Evolutionary conservation across 2,797 vertebrate genomes (phyloP).

Genomic region (Phrynocephalus vlangalii): DNA sequence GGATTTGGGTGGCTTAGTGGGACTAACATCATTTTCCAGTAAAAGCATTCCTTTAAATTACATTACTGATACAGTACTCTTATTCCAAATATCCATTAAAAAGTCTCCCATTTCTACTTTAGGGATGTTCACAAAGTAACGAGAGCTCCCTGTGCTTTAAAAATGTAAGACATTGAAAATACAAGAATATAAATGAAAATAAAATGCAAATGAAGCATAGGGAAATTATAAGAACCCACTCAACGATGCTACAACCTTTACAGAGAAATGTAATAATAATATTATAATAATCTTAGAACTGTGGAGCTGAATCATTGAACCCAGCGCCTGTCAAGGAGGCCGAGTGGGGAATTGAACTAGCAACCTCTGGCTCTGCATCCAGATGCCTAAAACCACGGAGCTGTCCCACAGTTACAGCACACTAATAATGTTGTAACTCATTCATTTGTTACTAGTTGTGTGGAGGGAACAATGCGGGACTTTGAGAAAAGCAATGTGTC

Average conservation of each 20-base stretch:
- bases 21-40: background rate
- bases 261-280: background rate
- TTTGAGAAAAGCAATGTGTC: background rate
- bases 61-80: background rate
- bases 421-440: background rate
- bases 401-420: background rate
- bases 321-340: no score
- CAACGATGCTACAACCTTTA: background rate
- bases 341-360: no score
- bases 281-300: no score
- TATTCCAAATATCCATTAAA: constrained; percentile 8
- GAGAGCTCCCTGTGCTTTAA: background rate
- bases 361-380: no score
- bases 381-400: no score
- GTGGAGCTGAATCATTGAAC: no score
- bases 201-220: background rate
- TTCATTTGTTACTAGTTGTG: background rate
- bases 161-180: background rate
- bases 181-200: background rate
- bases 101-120: background rate
- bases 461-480: background rate
- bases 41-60: constrained; percentile 14
- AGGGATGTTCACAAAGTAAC: background rate
- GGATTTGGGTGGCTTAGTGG: background rate
- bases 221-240: background rate